Evolutionary conservation across 2,888 invertebrate genomes (phyloP), one percentile per base, ranked within the genome.

Genomic region (Drosophila niveifrons): DNA sequence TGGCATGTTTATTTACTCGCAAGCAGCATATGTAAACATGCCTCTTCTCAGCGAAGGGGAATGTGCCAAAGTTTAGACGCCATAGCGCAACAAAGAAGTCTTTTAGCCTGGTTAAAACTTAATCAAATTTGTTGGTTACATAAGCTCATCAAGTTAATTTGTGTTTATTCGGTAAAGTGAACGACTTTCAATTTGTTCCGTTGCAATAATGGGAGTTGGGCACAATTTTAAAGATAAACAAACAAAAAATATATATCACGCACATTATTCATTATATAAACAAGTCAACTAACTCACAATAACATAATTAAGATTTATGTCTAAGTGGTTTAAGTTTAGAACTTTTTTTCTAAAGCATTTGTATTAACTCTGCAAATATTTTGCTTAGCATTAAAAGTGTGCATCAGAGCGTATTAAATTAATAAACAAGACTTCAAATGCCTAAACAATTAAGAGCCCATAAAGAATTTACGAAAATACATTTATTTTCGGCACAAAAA

Each of bases 1-100:
- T 28, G 67, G 72, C 68, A 47, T 68, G 64, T 57, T 64, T 75
- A 77, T 77, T 77, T 64, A 55, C 77, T 61, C 17, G 13, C 61
- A 59, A 44, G 44, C 67, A 58, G 50, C 43, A 58, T 48, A 51
- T 76, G 76, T 53, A 76, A 76, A 55, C 66, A 76, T 41, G 53
- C 28, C 39, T 23, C 39, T 17, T 41, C 17, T 15, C 10, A 43
- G 18, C 13, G n/a, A n/a, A 36, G 39, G 36, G 23, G 15, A 4
- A 39, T 15, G 46, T 39, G 64, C 39, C 44, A 44, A 72, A 48
- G 53, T 55, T 57, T 23, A 50, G 52, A 13, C 13, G 13, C 2
- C 18, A 10, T 0, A 23, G 8, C 41, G 34, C n/a, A 17, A 10
- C 6, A 29, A 10, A 41, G 7, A 18, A 36, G 36, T 13, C 17